Conservation (phyloP, 2,888 invertebrate species). For the Nomada hirtipes region DNA sequence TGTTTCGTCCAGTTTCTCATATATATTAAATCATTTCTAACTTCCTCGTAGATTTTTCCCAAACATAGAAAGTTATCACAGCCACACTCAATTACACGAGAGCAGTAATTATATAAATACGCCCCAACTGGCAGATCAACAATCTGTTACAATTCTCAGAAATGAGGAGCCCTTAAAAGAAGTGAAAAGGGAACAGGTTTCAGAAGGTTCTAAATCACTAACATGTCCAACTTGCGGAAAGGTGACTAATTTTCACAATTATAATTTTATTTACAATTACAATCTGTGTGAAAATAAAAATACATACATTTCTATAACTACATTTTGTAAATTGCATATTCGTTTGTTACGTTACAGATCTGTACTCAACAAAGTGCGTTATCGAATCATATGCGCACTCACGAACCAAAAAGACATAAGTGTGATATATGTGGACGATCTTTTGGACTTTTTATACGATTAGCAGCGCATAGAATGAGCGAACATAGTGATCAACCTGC, state of each 20-base stretch:
- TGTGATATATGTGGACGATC: constrained; percentile 80
- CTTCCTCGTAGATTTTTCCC: constrained; percentile 73
- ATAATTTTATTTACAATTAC: background rate
- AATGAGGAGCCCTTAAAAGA: constrained; percentile 60
- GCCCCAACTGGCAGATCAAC: constrained; percentile 33
- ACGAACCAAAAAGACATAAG: constrained; percentile 79
- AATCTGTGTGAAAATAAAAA: background rate
- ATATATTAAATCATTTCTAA: constrained; percentile 1
- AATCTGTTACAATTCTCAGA: constrained; percentile 26
- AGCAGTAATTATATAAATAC: constrained; percentile 25
- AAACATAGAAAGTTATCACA: constrained; percentile 70
- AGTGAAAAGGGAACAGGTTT: constrained; percentile 69
- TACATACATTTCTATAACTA: background rate
- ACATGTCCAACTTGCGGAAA: constrained; percentile 80
- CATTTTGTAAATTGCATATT: background rate
- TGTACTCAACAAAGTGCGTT: constrained; percentile 81
- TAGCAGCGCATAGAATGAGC: constrained; percentile 77
- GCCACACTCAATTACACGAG: constrained; percentile 75
- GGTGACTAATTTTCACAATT: constrained; percentile 56
- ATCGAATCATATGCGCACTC: constrained; percentile 81
- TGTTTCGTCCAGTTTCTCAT: background rate
- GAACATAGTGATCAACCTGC: constrained; percentile 76
- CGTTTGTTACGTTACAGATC: constrained; percentile 59
- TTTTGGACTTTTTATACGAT: constrained; percentile 78
- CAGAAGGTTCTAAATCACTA: constrained; percentile 73